Conservation (phyloP, 64 coral and sea anemone genomes). For the Platygyra sinensis region DNA sequence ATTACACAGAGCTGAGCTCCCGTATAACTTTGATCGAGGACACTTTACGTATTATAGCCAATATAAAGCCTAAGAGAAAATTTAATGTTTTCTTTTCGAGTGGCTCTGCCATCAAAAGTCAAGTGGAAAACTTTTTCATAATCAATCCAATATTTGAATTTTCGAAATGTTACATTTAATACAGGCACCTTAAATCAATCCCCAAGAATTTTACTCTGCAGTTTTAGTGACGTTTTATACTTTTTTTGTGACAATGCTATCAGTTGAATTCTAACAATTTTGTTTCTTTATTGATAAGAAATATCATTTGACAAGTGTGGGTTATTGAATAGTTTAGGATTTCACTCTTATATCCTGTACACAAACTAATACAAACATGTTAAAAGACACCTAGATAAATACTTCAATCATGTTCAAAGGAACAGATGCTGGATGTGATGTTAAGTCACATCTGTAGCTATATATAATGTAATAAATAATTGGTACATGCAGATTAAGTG, state of each 20-base stretch:
- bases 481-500: not conserved
- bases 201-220: too few relatives aligned
- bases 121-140: conserved; percentile 46
- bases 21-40: conserved; percentile 26
- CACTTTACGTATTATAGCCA: conserved; percentile 30
- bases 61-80: conserved; percentile 41
- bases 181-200: not conserved
- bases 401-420: not conserved
- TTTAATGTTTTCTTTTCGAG: conserved; percentile 38
- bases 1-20: not conserved
- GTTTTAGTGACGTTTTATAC: not conserved
- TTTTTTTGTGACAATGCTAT: not conserved
- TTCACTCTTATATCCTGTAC: not conserved
- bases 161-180: conserved; percentile 19
- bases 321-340: conserved; percentile 19
- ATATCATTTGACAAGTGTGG: not conserved
- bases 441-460: not conserved
- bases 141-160: conserved; percentile 28
- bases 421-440: not conserved
- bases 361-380: conserved; percentile 14
- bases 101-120: conserved; percentile 28
- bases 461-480: not conserved
- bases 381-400: conserved; percentile 27
- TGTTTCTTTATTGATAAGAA: not conserved
- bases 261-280: not conserved